These are phyloP conservation scores for Tachina lurida DNA, from an alignment of 2,888 invertebrate species.

Conservation along the genomic window DNA sequence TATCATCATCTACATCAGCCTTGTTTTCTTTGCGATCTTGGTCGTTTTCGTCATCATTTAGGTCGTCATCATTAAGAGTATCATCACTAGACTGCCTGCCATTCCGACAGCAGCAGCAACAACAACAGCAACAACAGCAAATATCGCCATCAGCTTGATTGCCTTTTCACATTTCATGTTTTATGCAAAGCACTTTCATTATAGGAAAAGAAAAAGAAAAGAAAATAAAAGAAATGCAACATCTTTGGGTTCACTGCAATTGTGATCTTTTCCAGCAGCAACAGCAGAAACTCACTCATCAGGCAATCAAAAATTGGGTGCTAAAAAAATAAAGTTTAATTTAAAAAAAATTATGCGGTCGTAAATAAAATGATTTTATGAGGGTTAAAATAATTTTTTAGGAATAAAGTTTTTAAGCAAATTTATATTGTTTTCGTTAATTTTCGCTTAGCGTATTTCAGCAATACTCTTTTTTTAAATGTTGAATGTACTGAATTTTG, in stretches of 20 bases:
- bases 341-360: constrained; percentile 56
- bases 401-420: constrained; percentile 36
- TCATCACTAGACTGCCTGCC: constrained; percentile 28
- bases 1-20: constrained; percentile 26
- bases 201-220: background rate
- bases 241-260: constrained; percentile 38
- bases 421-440: constrained; percentile 46
- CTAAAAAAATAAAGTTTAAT: constrained; percentile 41
- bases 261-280: background rate
- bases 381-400: constrained; percentile 11
- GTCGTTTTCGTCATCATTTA: constrained; percentile 46
- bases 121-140: background rate
- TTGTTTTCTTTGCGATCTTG: constrained; percentile 17
- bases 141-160: constrained; percentile 20
- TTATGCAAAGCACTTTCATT: constrained; percentile 61
- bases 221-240: background rate
- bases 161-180: constrained; percentile 42
- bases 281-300: constrained; percentile 8
- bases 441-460: constrained; percentile 2
- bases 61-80: constrained; percentile 47
- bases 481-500: constrained; percentile 5
- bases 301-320: constrained; percentile 46
- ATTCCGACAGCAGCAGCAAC: background rate
- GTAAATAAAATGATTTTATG: constrained; percentile 61
- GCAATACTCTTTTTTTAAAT: background rate